Evolutionary conservation across 1,140 invertebrate genomes (phyloP), one percentile per base, ranked within the genome.

Genomic region (Camponotus vicinus): DNA sequence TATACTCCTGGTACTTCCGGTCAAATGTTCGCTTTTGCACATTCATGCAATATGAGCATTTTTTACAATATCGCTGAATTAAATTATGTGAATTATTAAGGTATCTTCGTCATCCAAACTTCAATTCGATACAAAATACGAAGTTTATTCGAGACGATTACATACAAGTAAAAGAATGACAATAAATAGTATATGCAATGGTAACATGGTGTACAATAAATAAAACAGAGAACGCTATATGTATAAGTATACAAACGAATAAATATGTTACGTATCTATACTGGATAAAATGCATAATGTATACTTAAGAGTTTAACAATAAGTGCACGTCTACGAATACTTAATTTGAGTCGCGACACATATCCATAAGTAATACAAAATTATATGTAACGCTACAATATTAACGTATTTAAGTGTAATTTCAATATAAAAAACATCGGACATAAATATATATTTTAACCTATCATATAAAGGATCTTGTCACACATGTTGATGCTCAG

Each of bases 161-260:
- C 79, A 90, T 87, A 91, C 85, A 90, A 91, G 77, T 84, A 88
- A 88, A 89, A 90, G 88, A 90, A 92, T 93, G 91, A 92, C 87
- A 94, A 94, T 93, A 93, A 94, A 92, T 94, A 93, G 90, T 92
- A 91, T 89, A 92, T 88, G 89, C 90, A 89, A 93, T 93, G 93
- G 92, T 94, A 93, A 93, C 92, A 88, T 93, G 92, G 92, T 93
- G 92, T 88, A 93, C 88, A 93, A 94, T 94, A 94, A 93, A 94
- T 93, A 92, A 79, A 91, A 90, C 64, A 87, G 92, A 87, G 92
- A 91, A 92, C 70, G 70, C 86, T 89, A 86, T 73, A 87, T 88
- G 86, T 77, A 88, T 89, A 89, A 84, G 83, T 78, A 86, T 91
- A 92, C 88, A 88, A 63, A 86, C 76, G 88, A 92, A 93, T 93